These are phyloP conservation scores for Dascillus cervinus DNA, from an alignment of 2,888 invertebrate species.

Conservation along the genomic window DNA sequence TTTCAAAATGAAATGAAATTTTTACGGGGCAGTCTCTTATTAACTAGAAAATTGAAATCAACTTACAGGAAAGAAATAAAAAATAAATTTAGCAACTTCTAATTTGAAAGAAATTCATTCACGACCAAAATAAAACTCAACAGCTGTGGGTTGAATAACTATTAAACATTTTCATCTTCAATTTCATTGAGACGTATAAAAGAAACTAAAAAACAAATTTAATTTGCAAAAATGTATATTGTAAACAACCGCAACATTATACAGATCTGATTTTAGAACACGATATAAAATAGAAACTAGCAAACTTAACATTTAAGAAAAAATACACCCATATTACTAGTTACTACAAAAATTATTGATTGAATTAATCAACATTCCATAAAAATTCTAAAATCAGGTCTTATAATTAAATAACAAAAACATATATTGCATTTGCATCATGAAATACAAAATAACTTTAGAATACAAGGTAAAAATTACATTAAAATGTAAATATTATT, in stretches of 20 bases:
- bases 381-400: conserved; percentile 8
- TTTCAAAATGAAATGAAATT: too few relatives aligned
- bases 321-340: neutral
- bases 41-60: too few relatives aligned
- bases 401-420: conserved; percentile 7
- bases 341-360: neutral
- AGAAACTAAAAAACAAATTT: conserved; percentile 1
- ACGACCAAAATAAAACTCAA: too few relatives aligned
- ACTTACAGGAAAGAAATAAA: too few relatives aligned
- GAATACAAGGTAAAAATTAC: conserved; percentile 10
- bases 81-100: too few relatives aligned
- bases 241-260: conserved; percentile 8
- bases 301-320: neutral
- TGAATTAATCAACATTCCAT: neutral
- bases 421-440: conserved; percentile 7
- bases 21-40: too few relatives aligned
- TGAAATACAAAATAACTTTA: conserved; percentile 9
- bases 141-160: too few relatives aligned
- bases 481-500: conserved; percentile 7
- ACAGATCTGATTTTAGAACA: conserved; percentile 8
- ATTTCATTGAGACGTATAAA: neutral
- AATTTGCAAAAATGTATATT: conserved; percentile 13
- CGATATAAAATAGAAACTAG: neutral
- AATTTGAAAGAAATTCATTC: too few relatives aligned
- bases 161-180: too few relatives aligned